Conservation (phyloP, 2,888 invertebrate species). For the Hypsopygia costalis region DNA sequence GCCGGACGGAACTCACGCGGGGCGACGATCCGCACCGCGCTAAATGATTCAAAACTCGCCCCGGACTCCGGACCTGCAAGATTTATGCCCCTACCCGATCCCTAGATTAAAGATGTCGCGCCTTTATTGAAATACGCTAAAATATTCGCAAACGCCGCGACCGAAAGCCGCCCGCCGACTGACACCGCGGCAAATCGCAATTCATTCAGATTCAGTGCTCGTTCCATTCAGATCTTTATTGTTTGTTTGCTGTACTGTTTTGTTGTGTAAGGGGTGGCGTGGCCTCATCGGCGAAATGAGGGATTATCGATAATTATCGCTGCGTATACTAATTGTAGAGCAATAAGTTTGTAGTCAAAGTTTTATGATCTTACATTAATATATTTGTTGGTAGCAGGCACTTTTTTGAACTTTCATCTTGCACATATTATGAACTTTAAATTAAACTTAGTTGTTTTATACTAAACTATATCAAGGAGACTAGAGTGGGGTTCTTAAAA, state of each 20-base stretch:
- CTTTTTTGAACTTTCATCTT: too few relatives aligned
- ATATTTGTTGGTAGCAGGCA: too few relatives aligned
- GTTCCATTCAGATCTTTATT: conserved; percentile 66
- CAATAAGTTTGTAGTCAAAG: too few relatives aligned
- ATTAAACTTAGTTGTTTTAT: too few relatives aligned
- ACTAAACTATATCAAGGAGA: too few relatives aligned
- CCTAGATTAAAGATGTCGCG: conserved; percentile 80
- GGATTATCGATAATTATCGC: conserved; percentile 10
- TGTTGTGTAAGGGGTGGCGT: conserved; percentile 39
- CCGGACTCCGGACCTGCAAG: conserved; percentile 65
- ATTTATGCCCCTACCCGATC: conserved; percentile 77
- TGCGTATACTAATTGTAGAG: conserved; percentile 4
- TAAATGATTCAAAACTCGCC: conserved; percentile 79
- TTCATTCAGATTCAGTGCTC: conserved; percentile 66
- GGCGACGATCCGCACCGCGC: conserved; percentile 61
- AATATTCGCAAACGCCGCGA: conserved; percentile 42
- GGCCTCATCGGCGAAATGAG: conserved; percentile 28
- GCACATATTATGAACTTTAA: too few relatives aligned
- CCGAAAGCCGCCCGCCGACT: conserved; percentile 15
- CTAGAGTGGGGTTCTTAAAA: too few relatives aligned
- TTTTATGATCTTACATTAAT: too few relatives aligned
- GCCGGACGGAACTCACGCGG: conserved; percentile 77
- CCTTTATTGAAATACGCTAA: conserved; percentile 76
- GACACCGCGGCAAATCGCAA: conserved; percentile 15
- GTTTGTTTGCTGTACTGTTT: conserved; percentile 61